Conservation (phyloP, 2,888 invertebrate species). For the Spodoptera picta region DNA sequence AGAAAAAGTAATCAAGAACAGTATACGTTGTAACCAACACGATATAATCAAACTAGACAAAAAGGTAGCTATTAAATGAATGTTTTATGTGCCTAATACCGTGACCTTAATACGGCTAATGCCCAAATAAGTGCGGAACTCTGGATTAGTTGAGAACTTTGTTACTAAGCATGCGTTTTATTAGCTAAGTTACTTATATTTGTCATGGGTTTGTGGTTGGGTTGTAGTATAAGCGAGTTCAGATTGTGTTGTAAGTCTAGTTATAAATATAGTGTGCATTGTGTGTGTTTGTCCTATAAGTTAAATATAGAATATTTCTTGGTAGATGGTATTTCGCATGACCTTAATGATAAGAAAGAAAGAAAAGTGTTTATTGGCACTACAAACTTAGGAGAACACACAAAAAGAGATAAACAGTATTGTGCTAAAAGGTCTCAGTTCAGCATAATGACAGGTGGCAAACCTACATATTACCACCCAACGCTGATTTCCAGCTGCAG, state of each 20-base stretch:
- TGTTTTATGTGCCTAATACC: conserved; percentile 48
- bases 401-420: too few species aligned
- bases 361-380: too few species aligned
- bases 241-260: background rate
- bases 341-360: too few species aligned
- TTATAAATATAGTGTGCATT: too few species aligned
- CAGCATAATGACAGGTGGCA: too few species aligned
- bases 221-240: conserved; percentile 11
- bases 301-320: too few species aligned
- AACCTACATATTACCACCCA: too few species aligned
- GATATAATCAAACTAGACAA: conserved; percentile 51
- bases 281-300: too few species aligned
- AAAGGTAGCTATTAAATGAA: conserved; percentile 54
- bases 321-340: too few species aligned
- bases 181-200: conserved; percentile 47
- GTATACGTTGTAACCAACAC: conserved; percentile 27
- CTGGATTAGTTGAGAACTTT: conserved; percentile 53
- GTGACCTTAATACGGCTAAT: conserved; percentile 49
- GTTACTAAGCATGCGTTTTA: conserved; percentile 51
- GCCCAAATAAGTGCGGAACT: conserved; percentile 51
- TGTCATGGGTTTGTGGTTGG: conserved; percentile 35
- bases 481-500: too few species aligned
- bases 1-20: conserved; percentile 36
- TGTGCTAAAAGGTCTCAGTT: too few species aligned
- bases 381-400: too few species aligned